phyloP scores from a whole-genome alignment of 2,888 invertebrate genomes.

The Philaethria dido region DNA sequence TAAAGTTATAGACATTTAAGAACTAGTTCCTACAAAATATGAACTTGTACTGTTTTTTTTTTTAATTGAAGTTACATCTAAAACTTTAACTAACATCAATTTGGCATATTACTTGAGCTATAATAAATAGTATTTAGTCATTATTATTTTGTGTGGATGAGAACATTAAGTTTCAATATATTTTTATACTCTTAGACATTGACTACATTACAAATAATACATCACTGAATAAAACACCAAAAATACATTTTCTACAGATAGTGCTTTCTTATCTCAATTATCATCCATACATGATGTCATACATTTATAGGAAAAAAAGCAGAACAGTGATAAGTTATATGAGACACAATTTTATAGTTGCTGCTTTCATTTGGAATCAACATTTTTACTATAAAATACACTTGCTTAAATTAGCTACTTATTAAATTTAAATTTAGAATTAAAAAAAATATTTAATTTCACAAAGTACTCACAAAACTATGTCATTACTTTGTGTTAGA shows the following conservation, averaged over 20 bases:
- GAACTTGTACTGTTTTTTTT: constrained; percentile 17
- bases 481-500: background rate
- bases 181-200: constrained; percentile 39
- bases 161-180: constrained; percentile 40
- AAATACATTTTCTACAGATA: constrained; percentile 5
- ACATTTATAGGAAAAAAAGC: background rate
- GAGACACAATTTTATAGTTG: background rate
- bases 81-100: constrained; percentile 59
- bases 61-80: constrained; percentile 8
- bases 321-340: background rate
- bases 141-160: constrained; percentile 44
- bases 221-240: constrained; percentile 2
- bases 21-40: constrained; percentile 11
- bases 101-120: constrained; percentile 79
- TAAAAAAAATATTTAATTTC: background rate
- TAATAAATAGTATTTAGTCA: constrained; percentile 45
- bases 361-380: background rate
- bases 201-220: background rate
- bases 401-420: background rate
- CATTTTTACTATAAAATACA: background rate
- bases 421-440: background rate
- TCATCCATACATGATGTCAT: background rate
- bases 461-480: background rate
- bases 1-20: background rate
- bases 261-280: background rate